Percentiles rank a stretch among this genome's conserved stretches.
phyloP scores from a whole-genome alignment of 1,140 invertebrate genomes.

The Linepithema humile region DNA sequence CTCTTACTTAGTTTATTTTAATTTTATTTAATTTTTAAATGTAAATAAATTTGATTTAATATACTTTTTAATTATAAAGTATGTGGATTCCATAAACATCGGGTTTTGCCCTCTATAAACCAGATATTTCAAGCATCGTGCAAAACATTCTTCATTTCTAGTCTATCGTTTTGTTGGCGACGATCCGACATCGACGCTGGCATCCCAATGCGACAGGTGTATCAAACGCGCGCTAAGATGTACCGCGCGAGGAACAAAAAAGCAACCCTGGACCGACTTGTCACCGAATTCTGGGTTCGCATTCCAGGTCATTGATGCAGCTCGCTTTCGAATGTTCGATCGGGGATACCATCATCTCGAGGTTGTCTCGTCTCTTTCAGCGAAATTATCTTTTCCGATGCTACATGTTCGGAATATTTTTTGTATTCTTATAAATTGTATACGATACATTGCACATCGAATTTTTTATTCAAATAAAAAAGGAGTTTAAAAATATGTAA shows the following conservation, averaged over 20 bases:
- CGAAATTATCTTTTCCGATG: slow-evolving; percentile 3
- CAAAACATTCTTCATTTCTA: not conserved
- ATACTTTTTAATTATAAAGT: not conserved
- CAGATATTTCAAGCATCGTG: not conserved
- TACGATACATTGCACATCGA: not conserved
- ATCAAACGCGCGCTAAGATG: slow-evolving; percentile 18
- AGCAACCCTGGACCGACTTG: slow-evolving; percentile 34
- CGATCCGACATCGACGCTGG: slow-evolving; percentile 11
- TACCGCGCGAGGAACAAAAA: slow-evolving; percentile 18
- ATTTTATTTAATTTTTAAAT: not conserved
- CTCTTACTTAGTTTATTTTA: too few species aligned
- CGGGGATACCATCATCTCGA: slow-evolving; percentile 50
- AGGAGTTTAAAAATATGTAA: not conserved
- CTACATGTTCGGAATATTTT: slow-evolving; percentile 17
- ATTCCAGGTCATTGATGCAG: slow-evolving; percentile 73
- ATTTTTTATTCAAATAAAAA: not conserved
- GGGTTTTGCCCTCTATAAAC: too few species aligned
- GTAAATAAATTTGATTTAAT: too few species aligned
- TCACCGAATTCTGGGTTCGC: slow-evolving; percentile 72
- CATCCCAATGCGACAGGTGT: slow-evolving; percentile 12
- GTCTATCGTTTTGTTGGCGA: slow-evolving; percentile 1
- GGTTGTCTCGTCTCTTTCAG: slow-evolving; percentile 47
- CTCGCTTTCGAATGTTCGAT: slow-evolving; percentile 47
- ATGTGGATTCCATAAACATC: too few species aligned
- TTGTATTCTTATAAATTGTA: not conserved